A percentile compares a stretch with the other conserved stretches of the same genome.
Conservation (phyloP, 92 coral and sea anemone species). For the Paragorgia papillata region DNA sequence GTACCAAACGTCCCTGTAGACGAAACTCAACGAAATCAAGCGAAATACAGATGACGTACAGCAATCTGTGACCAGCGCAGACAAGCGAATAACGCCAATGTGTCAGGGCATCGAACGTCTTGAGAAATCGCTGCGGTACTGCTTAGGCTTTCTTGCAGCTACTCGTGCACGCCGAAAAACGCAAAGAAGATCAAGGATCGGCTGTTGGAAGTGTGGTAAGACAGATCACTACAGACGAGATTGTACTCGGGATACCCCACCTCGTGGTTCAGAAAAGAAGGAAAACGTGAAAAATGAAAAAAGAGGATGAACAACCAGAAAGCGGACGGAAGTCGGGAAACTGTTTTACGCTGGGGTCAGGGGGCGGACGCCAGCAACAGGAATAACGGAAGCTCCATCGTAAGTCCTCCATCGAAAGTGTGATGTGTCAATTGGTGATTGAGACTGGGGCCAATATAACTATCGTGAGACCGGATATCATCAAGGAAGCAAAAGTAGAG, state of each 20-base stretch:
- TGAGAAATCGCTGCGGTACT: background rate
- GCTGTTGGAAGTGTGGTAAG: slow-evolving; percentile 21
- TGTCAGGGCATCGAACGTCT: background rate
- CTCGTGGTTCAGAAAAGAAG: background rate
- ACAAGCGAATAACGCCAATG: too few relatives aligned
- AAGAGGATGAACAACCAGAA: background rate
- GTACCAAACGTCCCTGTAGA: too few relatives aligned
- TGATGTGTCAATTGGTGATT: slow-evolving; percentile 32
- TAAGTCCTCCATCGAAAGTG: slow-evolving; percentile 31
- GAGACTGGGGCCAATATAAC: slow-evolving; percentile 59
- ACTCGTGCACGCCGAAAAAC: background rate
- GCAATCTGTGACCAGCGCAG: too few relatives aligned
- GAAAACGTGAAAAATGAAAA: background rate
- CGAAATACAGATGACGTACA: too few relatives aligned
- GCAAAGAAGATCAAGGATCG: background rate
- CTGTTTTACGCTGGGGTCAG: background rate
- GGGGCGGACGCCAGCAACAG: slow-evolving; percentile 44
- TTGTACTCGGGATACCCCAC: background rate
- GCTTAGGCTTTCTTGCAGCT: background rate
- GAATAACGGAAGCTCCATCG: slow-evolving; percentile 30
- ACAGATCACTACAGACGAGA: too few relatives aligned
- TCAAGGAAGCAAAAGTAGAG: slow-evolving; percentile 22
- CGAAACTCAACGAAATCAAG: too few relatives aligned
- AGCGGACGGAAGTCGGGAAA: slow-evolving; percentile 32
- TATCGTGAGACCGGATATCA: slow-evolving; percentile 18